Conservation (phyloP, 1,140 invertebrate species). For the Phymastichus coffea region DNA sequence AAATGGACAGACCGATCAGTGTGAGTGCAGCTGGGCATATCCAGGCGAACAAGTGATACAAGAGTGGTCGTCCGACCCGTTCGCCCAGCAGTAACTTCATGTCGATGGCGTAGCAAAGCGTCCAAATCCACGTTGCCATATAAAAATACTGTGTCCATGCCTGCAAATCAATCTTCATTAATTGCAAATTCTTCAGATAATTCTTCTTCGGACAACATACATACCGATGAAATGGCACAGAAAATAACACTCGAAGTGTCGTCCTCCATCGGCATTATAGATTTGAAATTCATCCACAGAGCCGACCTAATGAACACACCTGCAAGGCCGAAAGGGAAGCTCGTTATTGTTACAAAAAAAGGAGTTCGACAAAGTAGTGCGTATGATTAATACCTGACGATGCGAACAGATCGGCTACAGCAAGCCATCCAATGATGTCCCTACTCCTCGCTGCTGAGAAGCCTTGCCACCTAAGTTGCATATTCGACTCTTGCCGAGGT, state of each 20-base stretch:
- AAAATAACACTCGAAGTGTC: conserved; percentile 68
- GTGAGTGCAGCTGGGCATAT: conserved; percentile 68
- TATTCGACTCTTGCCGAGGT: conserved; percentile 51
- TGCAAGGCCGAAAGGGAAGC: conserved; percentile 38
- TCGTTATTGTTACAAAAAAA: conserved; percentile 6
- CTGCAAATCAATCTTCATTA: conserved; percentile 53
- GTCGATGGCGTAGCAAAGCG: conserved; percentile 78
- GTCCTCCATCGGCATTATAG: conserved; percentile 64
- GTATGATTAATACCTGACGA: conserved; percentile 66
- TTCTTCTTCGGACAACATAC: conserved; percentile 56
- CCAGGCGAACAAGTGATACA: conserved; percentile 74
- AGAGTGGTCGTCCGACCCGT: conserved; percentile 56
- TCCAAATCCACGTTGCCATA: conserved; percentile 82
- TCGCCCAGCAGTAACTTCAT: conserved; percentile 69
- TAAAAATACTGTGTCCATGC: conserved; percentile 85
- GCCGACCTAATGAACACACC: conserved; percentile 72
- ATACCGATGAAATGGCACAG: conserved; percentile 74
- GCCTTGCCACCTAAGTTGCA: conserved; percentile 56
- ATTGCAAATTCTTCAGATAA: not conserved
- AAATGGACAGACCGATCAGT: conserved; percentile 65
- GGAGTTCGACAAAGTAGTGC: not conserved
- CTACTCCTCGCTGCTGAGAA: conserved; percentile 64
- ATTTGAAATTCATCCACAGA: conserved; percentile 69
- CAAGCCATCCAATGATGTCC: conserved; percentile 75
- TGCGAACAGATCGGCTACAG: conserved; percentile 74